Evolutionary conservation across 2,888 invertebrate species (phyloP), one percentile per base, ranked within the genome.

Genomic region (Cartodere bifasciata): DNA sequence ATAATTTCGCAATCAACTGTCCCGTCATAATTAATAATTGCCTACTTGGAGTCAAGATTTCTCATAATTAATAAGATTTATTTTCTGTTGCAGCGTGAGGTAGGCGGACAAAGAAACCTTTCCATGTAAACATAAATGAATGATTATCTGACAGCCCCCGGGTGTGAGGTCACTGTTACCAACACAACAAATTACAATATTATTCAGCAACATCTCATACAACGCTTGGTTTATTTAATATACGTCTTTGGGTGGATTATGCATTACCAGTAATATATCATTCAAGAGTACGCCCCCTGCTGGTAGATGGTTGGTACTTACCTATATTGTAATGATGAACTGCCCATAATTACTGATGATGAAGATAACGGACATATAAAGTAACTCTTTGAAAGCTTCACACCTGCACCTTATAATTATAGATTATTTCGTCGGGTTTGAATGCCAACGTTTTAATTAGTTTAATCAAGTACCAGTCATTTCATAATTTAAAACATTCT

Each of bases 101-200:
- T 52, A 45, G 50, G 50, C 49, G 49, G 45, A 37, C 37, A 43
- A 41, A 47, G 49, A 48, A 48, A 50, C 47, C 47, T 50, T 48
- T 46, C 43, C 43, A 45, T 50, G 49, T 47, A 49, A 49, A 49
- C 44, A 47, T 49, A 48, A 50, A 48, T 47, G 49, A 49, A 48
- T 47, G 49, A 49, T 51, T 48, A 51, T 50, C 50, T 48, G 46
- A 33, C 47, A 48, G 48, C 51, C 49, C 42, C 46, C 41, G 44
- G 48, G 48, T 47, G 46, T 47, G 48, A 47, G 50, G 50, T 52
- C 52, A 52, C 43, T 40, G 48, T 49, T 53, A 51, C 50, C 52
- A 52, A 48, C n/a, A n/a, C 50, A 49, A 53, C 53, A 53, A 53
- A 52, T 52, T 50, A 50, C 52, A 51, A 51, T 52, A 52, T 52